Evolutionary conservation across 2,888 invertebrate genomes (phyloP).

Genomic region (Exocentrus adspersus): DNA sequence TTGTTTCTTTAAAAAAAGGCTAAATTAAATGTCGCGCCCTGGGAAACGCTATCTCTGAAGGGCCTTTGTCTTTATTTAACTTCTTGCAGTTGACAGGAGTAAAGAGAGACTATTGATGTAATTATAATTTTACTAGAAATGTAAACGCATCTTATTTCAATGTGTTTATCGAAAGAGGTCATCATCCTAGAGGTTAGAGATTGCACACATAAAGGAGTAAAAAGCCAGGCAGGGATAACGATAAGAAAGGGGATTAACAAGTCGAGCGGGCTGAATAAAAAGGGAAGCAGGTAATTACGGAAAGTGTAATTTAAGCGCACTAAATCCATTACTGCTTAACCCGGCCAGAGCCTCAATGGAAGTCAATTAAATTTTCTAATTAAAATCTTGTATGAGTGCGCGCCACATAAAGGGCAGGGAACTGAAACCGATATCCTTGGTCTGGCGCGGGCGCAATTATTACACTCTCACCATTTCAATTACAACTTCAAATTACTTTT

Average conservation of each 20-base stretch:
- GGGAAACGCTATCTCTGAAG: conserved; percentile 10
- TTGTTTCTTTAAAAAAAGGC: conserved; percentile 21
- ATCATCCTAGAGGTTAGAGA: too few relatives aligned
- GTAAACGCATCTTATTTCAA: too few relatives aligned
- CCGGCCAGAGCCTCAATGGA: conserved; percentile 61
- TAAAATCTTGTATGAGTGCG: conserved; percentile 60
- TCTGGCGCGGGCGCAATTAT: conserved; percentile 59
- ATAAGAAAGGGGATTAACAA: not conserved
- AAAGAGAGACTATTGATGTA: not conserved
- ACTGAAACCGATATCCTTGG: conserved; percentile 53
- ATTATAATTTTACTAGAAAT: too few relatives aligned
- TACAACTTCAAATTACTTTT: conserved; percentile 66
- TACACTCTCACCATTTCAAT: conserved; percentile 65
- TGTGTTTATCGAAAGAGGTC: too few relatives aligned
- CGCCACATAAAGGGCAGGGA: conserved; percentile 53
- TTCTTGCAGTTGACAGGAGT: conserved; percentile 17
- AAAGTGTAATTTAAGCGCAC: conserved; percentile 59
- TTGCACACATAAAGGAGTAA: too few relatives aligned
- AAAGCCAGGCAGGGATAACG: not conserved
- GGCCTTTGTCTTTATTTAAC: conserved; percentile 25
- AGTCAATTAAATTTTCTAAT: conserved; percentile 63
- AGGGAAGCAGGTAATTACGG: conserved; percentile 53
- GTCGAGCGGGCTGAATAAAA: not conserved
- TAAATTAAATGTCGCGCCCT: conserved; percentile 23
- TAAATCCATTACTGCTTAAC: conserved; percentile 57